These are phyloP conservation scores for Acleris laterana DNA, from an alignment of 2,888 invertebrate species.

Conservation along the genomic window DNA sequence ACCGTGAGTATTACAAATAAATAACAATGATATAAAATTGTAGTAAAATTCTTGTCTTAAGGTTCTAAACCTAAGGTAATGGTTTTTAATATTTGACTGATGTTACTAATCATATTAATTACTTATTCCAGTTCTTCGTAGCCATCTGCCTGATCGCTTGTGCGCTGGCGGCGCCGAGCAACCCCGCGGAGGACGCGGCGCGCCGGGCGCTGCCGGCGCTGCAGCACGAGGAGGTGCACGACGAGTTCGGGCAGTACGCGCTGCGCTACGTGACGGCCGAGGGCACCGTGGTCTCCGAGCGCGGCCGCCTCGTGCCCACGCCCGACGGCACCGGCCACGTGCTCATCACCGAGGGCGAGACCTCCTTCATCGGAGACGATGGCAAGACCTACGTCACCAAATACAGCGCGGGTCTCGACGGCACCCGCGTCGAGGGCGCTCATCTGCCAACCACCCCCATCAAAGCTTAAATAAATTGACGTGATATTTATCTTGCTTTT, in stretches of 20 bases:
- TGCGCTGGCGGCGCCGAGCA: constrained; percentile 48
- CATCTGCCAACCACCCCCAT: constrained; percentile 54
- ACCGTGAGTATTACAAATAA: neutral
- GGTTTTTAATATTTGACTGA: neutral
- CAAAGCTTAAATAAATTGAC: constrained; percentile 41
- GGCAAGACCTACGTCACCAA: constrained; percentile 64
- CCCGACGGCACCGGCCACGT: constrained; percentile 51
- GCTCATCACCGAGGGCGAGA: constrained; percentile 60
- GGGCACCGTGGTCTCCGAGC: constrained; percentile 58
- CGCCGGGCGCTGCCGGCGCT: constrained; percentile 52
- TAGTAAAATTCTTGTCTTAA: too few species aligned
- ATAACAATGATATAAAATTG: too few species aligned
- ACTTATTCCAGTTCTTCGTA: constrained; percentile 50
- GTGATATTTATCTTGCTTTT: neutral
- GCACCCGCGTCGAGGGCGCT: constrained; percentile 53
- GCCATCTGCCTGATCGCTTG: constrained; percentile 47
- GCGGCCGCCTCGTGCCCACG: constrained; percentile 58
- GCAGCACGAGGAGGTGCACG: constrained; percentile 57
- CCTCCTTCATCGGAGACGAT: constrained; percentile 59
- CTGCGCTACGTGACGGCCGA: constrained; percentile 65
- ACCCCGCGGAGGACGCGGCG: constrained; percentile 40
- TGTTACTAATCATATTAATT: neutral
- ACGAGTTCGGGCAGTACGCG: constrained; percentile 59
- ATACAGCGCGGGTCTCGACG: constrained; percentile 61
- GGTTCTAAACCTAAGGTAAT: too few species aligned